These are phyloP conservation scores for Disparrhopalites patrizii DNA, from an alignment of 2,888 invertebrate genomes.

Conservation along the genomic window DNA sequence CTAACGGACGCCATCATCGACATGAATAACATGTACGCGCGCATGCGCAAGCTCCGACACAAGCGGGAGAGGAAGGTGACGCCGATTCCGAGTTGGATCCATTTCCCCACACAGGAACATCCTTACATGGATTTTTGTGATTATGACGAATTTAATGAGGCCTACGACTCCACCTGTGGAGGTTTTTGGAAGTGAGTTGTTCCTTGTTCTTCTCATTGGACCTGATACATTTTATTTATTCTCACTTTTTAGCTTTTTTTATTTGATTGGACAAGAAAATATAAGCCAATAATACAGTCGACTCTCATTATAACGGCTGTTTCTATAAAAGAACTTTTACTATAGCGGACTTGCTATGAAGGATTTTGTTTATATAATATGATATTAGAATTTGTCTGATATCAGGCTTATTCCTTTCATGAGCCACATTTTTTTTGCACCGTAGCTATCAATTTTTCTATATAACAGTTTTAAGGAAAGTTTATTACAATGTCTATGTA, in stretches of 20 bases:
- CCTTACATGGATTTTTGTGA: slow-evolving; percentile 21
- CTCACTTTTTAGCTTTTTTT: background rate
- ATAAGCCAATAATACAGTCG: too few species aligned
- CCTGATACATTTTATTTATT: background rate
- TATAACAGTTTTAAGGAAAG: background rate
- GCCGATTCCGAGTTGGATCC: slow-evolving; percentile 37
- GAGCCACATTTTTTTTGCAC: too few species aligned
- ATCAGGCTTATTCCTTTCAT: too few species aligned
- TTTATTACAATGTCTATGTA: too few species aligned
- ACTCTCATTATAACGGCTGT: too few species aligned
- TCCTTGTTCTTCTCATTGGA: background rate
- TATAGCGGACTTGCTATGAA: too few species aligned
- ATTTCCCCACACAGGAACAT: slow-evolving; percentile 9
- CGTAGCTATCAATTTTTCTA: background rate
- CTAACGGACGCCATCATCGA: background rate
- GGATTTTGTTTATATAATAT: too few species aligned
- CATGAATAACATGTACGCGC: slow-evolving; percentile 24
- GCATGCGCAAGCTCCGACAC: slow-evolving; percentile 7
- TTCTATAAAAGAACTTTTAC: too few species aligned
- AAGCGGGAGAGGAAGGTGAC: slow-evolving; percentile 12
- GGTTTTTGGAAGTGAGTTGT: background rate
- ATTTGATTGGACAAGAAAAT: background rate
- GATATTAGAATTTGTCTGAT: too few species aligned
- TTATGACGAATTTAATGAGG: slow-evolving; percentile 36
- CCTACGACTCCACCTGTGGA: slow-evolving; percentile 20